Evolutionary conservation across 2,888 invertebrate species (phyloP), one percentile per base, ranked within the genome.

Genomic region (Willowsia nigromaculata): DNA sequence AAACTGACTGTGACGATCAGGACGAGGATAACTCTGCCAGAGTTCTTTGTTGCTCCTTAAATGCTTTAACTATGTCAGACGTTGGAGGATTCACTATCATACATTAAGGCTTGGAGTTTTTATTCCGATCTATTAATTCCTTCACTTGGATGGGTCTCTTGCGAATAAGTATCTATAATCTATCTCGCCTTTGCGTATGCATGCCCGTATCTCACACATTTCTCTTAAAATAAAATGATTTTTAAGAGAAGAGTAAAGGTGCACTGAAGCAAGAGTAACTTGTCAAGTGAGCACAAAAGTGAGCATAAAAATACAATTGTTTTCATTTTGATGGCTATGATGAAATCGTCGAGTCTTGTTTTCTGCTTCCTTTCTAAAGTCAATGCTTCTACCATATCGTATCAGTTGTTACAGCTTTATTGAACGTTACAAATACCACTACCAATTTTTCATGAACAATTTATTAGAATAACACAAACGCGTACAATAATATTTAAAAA

Each of bases 101-200:
- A 5, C 22, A 56, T 56, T 25, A 9, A 43, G 47, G 53, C 71
- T 40, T 40, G 15, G 40, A 78, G 47, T 76, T 56, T 88, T 88
- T 88, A 87, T 88, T 88, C 88, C 88, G 82, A 88, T 88, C 88
- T 88, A 88, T 88, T 88, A 88, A 88, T 59, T 88, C 76, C 62
- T 88, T 22, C 88, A 88, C 62, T 74, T 88, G 88, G 82, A 74
- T 88, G 82, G 33, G n/a, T 62, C 43, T 74, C 25, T 30, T 50
- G 30, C 50, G 18, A 78, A 50, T 76, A 37, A 68, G 9, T 33
- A 68, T 68, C 43, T 71, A 25, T 71, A 71, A 71, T 71, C 71
- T 43, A 40, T 71, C 13, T 7, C 25, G 40, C 25, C 25, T 25
- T 40, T 22, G 18, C n/a, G 4, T n/a, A n/a, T n/a, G n/a, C n/a